phyloP scores from a whole-genome alignment of 2,888 invertebrate genomes.

The Yponomeuta plumbellus region DNA sequence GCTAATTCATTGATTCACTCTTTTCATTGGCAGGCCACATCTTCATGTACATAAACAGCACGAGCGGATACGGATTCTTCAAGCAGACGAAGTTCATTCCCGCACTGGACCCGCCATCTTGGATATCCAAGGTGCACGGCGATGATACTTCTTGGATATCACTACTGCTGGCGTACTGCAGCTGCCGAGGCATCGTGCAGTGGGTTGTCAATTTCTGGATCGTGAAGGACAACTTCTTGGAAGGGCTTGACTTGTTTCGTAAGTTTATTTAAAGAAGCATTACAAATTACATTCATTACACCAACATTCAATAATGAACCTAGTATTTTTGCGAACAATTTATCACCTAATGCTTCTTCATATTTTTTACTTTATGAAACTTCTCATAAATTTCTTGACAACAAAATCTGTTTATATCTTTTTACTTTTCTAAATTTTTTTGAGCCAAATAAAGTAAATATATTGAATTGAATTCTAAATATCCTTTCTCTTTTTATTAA shows the following conservation, averaged over 20 bases:
- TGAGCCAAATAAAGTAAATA: too few species aligned
- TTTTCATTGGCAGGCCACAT: background rate
- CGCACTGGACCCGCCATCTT: slow-evolving; percentile 10
- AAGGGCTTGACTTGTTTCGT: slow-evolving; percentile 44
- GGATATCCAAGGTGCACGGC: slow-evolving; percentile 14
- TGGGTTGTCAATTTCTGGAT: slow-evolving; percentile 65
- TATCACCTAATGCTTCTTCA: too few species aligned
- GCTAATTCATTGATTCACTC: background rate
- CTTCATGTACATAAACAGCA: background rate
- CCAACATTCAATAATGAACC: too few species aligned
- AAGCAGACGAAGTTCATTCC: background rate
- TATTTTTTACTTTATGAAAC: background rate
- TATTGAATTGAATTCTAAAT: too few species aligned
- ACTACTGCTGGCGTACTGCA: slow-evolving; percentile 47
- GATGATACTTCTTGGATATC: slow-evolving; percentile 60
- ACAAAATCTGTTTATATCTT: too few species aligned
- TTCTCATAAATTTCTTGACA: too few species aligned
- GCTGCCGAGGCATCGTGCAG: slow-evolving; percentile 51
- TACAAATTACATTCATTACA: too few species aligned
- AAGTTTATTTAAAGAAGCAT: slow-evolving; percentile 28
- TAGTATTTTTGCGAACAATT: too few species aligned
- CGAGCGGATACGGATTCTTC: background rate
- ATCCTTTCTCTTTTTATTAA: too few species aligned
- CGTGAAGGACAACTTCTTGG: slow-evolving; percentile 54
- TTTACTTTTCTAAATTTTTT: too few species aligned